Evolutionary conservation across 2,797 vertebrate genomes (phyloP).

Genomic region (Potorous gilbertii): DNA sequence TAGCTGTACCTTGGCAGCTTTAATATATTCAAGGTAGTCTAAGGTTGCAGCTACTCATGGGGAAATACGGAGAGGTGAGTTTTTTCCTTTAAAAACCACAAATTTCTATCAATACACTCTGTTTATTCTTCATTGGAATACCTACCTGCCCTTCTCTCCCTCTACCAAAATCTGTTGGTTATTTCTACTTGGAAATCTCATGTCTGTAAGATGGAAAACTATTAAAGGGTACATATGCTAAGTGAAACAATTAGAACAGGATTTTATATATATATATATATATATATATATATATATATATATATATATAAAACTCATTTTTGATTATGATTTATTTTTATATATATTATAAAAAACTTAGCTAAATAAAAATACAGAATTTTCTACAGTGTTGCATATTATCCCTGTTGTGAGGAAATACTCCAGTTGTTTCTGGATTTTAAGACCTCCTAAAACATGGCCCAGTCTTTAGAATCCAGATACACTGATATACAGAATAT

Average conservation of each 20-base stretch:
- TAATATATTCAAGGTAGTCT: neutral
- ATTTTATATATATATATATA: neutral
- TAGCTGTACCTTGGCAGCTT: neutral
- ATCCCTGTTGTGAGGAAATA: neutral
- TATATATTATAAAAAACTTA: slow-evolving; percentile 18
- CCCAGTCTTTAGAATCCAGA: slow-evolving; percentile 44
- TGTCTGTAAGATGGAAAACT: slow-evolving; percentile 46
- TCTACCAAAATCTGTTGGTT: neutral
- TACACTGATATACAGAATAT: neutral
- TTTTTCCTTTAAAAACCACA: neutral
- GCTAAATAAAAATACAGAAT: neutral
- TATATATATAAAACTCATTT: neutral
- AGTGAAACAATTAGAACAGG: slow-evolving; percentile 5
- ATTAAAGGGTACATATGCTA: slow-evolving; percentile 22
- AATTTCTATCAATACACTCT: neutral
- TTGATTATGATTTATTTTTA: neutral
- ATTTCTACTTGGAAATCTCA: slow-evolving; percentile 57
- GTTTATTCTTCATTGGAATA: neutral
- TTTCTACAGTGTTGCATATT: neutral
- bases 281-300: neutral
- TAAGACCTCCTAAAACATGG: slow-evolving; percentile 50
- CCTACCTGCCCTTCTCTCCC: neutral
- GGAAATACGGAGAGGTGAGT: neutral
- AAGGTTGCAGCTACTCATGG: neutral
- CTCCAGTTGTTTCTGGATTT: neutral